Evolutionary conservation across 2,888 invertebrate species (phyloP), one percentile per base, ranked within the genome.

Genomic region (Andricus curvator): DNA sequence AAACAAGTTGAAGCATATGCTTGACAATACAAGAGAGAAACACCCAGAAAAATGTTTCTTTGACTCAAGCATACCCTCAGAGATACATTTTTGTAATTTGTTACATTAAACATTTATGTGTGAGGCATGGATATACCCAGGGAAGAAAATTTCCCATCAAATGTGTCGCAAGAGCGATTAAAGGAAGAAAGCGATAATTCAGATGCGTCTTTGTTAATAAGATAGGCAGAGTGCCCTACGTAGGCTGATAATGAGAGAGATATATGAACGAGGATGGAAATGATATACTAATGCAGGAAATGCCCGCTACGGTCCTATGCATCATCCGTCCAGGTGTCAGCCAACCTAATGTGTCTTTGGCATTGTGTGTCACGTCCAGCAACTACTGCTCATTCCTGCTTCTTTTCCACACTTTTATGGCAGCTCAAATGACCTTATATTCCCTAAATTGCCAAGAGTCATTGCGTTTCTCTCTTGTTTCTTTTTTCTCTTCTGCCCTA

Each of bases 251-350:
- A 91, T 88, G 88, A 90, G 88, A 85, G 83, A 90, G 88, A 85
- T 83, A 88, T 87, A 80, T 77, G 82, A 82, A 81, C 85, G 83
- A 85, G 88, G 89, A 88, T 88, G 89, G 88, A 89, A 90, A 90
- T 88, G 90, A 90, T 88, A 89, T 87, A 88, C 87, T 82, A 87
- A 90, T 88, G 88, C 88, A 91, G 91, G 91, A 92, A 92, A 89
- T 88, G 84, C 88, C 86, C 83, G 82, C 82, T 89, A 87, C 87
- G 88, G 88, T 84, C 82, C 83, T 88, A 91, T 91, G 91, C 90
- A 92, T 92, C 92, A 89, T 89, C 85, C 86, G 86, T 82, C 89
- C 91, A 91, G 90, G 90, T 91, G 91, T 88, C 86, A 81, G 84
- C 80, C 81, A 74, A 67, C 56, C 82, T 78, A 83, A 78, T 83